Evolutionary conservation across 2,797 vertebrate species (phyloP).

Genomic region (Capromys pilorides): DNA sequence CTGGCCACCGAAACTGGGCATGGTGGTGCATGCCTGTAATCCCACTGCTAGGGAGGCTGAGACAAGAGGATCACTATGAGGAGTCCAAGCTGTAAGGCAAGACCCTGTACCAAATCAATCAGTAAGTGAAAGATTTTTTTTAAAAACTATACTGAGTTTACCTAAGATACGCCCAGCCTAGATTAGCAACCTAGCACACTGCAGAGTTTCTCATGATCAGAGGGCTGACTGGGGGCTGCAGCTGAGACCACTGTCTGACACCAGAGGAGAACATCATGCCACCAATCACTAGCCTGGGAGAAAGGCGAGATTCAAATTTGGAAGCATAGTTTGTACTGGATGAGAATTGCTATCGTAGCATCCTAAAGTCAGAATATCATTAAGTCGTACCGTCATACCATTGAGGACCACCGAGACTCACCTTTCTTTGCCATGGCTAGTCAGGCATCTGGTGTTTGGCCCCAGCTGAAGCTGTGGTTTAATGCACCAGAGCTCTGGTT

Average conservation of each 20-base stretch:
- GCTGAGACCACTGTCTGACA: not conserved
- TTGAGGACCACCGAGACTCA: not conserved
- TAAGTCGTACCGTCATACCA: not conserved
- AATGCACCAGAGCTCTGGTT: not conserved
- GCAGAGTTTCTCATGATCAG: not conserved
- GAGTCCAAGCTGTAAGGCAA: no score
- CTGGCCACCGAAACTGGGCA: no score
- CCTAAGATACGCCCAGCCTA: not conserved
- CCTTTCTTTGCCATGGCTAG: not conserved
- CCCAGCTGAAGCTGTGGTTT: not conserved
- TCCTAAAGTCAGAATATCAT: not conserved
- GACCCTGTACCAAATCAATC: no score
- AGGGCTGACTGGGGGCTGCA: not conserved
- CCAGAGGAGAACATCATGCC: no score
- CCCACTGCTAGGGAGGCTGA: no score
- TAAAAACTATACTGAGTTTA: not conserved
- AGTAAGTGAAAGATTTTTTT: not conserved
- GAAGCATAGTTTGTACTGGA: not conserved
- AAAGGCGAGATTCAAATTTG: not conserved
- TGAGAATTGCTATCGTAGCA: not conserved
- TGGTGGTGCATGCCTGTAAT: no score
- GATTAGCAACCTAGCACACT: not conserved
- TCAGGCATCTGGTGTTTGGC: not conserved
- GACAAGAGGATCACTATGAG: no score
- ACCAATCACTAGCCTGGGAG: not conserved